A percentile compares a stretch with the other conserved stretches of the same genome.
These are phyloP conservation scores for Bombus pyrosoma DNA, from an alignment of 1,140 invertebrate species.

Conservation along the genomic window DNA sequence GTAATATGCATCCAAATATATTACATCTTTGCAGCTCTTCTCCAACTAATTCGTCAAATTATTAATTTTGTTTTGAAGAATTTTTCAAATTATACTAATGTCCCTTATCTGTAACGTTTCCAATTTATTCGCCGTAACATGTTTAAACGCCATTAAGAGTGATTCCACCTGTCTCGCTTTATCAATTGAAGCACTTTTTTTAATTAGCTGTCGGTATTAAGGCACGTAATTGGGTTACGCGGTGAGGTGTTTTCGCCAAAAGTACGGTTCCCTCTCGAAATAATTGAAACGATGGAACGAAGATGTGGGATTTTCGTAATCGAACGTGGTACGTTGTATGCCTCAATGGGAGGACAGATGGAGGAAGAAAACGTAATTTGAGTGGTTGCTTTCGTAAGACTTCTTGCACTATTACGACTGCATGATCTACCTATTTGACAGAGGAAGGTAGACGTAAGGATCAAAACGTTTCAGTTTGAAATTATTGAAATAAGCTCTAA, in stretches of 20 bases:
- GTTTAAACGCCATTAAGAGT: not conserved
- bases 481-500: not conserved
- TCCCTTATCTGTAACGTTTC: not conserved
- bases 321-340: not conserved
- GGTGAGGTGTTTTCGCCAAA: not conserved
- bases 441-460: not conserved
- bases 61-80: not conserved
- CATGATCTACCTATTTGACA: not conserved
- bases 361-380: not conserved
- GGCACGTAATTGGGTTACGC: not conserved
- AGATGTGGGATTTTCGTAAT: not conserved
- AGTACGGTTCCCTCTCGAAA: not conserved
- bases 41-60: not conserved
- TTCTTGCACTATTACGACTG: not conserved
- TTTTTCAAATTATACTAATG: not conserved
- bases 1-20: not conserved
- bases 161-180: too few species aligned
- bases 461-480: not conserved
- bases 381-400: not conserved
- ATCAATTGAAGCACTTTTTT: not conserved
- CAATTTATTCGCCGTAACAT: not conserved
- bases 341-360: not conserved
- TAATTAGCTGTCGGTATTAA: constrained; percentile 8
- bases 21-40: not conserved
- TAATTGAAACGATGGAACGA: constrained; percentile 9